Base-by-base conservation (phyloP, 1,140 invertebrate genomes). In the Hypsibius dujardini region DNA sequence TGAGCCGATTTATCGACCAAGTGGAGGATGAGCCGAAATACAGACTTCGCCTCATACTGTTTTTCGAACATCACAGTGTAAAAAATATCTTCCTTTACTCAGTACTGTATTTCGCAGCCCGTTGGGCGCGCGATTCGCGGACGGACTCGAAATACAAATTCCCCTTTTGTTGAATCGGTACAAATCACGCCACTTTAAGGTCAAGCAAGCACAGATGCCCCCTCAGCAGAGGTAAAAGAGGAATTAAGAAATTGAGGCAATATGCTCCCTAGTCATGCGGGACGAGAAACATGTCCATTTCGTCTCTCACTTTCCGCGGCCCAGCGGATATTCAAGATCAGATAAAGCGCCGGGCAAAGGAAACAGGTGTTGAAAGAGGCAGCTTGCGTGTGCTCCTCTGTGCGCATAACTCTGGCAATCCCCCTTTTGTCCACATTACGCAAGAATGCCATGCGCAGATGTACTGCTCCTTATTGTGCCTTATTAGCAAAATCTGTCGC, bases 401-500 rank as follows among this genome's bases (percentile, higher is more conserved):
- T 0, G n/a, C 7, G n/a, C 50, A 56, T 12, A 56, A 56, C 50
- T 12, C n/a, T 7, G 50, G 50, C 50, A n/a, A 56, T 56, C 50
- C 50, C 50, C 7, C 50, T 56, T 12, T 56, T 56, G 50, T 56
- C n/a, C 50, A 7, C n/a, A 7, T 56, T 56, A 56, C 50, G 50
- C 50, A 56, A 56, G 50, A 12, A 7, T 12, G n/a, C 7, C 50
- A 56, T 56, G 50, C 50, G 50, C 50, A 56, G 50, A 56, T 56
- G 50, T 56, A 56, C 50, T 56, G 50, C 50, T 56, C n/a, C n/a
- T n/a, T 56, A n/a, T n/a, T 56, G 50, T 56, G 7, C 50, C 7
- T 56, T 56, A 56, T 56, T 56, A 56, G 50, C 7, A 56, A 56
- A 56, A 56, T 56, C 50, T 56, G 50, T n/a, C n/a, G 50, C 28